A percentile compares a stretch with the other conserved stretches of the same genome.
These are phyloP conservation scores for Calyptomena viridis DNA, from an alignment of 2,113 vertebrate species.

Conservation along the genomic window DNA sequence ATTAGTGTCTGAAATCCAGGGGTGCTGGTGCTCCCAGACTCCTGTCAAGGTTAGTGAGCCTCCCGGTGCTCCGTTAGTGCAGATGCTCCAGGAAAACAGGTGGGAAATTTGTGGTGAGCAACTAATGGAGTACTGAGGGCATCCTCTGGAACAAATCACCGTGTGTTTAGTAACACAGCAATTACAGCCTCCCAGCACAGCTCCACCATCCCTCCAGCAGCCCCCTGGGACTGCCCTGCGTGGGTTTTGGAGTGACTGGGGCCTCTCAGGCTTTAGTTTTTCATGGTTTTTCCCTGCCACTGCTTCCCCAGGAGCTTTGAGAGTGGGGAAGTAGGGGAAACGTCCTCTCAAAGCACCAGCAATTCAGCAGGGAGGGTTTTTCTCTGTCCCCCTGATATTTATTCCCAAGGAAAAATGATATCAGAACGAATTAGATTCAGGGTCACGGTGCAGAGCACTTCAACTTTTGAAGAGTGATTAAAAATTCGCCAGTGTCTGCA, in stretches of 20 bases:
- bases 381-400: not conserved
- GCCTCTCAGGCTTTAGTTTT: not conserved
- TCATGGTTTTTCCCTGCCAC: not conserved
- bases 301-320: not conserved
- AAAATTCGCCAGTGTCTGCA: not conserved
- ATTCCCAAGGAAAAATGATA: not conserved
- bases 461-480: not conserved
- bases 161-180: not conserved
- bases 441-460: fast-evolving
- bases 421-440: not conserved
- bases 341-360: fast-evolving
- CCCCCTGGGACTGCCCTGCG: fast-evolving
- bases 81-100: not conserved
- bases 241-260: not conserved
- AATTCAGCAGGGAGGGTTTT: not conserved
- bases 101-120: constrained; percentile 43
- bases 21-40: not conserved
- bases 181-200: not conserved
- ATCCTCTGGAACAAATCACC: not conserved
- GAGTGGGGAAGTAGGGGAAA: not conserved
- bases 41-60: not conserved
- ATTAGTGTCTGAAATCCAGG: fast-evolving
- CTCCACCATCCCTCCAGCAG: not conserved
- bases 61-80: not conserved
- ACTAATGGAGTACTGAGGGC: constrained; percentile 3